A percentile compares a stretch with the other conserved stretches of the same genome.
Evolutionary conservation across 2,888 invertebrate genomes (phyloP).

Genomic region (Callimorpha dominula): DNA sequence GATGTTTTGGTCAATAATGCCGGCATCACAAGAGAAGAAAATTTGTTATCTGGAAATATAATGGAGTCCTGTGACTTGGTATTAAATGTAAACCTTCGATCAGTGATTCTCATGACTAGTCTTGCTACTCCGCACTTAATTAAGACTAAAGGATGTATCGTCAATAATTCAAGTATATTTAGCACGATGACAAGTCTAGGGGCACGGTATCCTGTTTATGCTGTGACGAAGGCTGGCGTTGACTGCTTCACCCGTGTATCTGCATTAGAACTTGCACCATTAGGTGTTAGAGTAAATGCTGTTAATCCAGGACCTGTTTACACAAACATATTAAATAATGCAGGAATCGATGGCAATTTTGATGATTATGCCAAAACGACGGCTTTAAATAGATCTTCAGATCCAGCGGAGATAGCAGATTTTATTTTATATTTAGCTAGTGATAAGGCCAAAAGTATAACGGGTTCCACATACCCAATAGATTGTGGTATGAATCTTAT

Average conservation of each 20-base stretch:
- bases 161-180: constrained; percentile 9
- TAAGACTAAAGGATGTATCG: constrained; percentile 50
- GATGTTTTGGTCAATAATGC: constrained; percentile 55
- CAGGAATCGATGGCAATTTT: constrained; percentile 7
- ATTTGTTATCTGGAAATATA: constrained; percentile 17
- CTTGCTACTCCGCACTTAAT: constrained; percentile 52
- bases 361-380: not conserved
- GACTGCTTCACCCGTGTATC: constrained; percentile 27
- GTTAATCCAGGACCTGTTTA: constrained; percentile 33
- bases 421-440: constrained; percentile 55
- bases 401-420: constrained; percentile 56
- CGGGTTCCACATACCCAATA: constrained; percentile 47
- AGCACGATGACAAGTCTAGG: not conserved
- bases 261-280: constrained; percentile 26
- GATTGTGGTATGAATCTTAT: constrained; percentile 45
- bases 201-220: not conserved
- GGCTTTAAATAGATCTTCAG: constrained; percentile 26
- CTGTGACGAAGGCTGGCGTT: constrained; percentile 32
- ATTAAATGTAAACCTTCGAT: constrained; percentile 52
- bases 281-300: constrained; percentile 35
- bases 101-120: constrained; percentile 46
- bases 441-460: constrained; percentile 56
- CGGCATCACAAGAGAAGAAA: constrained; percentile 28
- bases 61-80: constrained; percentile 46
- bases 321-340: constrained; percentile 20